Conservation (phyloP, 2,888 invertebrate genomes). For the Drosophila kokeensis region DNA sequence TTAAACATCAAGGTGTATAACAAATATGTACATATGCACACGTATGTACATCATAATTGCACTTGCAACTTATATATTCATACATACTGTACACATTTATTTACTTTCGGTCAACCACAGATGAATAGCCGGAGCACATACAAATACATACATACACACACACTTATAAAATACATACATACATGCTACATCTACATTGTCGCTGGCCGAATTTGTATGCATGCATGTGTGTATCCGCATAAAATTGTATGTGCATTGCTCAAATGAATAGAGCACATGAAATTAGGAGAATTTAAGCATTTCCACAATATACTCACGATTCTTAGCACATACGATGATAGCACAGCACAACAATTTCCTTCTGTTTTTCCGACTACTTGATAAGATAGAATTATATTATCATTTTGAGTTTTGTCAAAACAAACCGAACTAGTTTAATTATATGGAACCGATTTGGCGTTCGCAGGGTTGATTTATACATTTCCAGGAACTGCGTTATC, state of each 20-base stretch:
- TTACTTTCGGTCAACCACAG: slow-evolving; percentile 6
- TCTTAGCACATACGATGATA: slow-evolving; percentile 16
- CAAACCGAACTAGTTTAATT: slow-evolving; percentile 44
- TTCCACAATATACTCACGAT: slow-evolving; percentile 30
- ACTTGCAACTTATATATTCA: neutral
- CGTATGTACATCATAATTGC: neutral
- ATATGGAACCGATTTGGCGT: slow-evolving; percentile 23
- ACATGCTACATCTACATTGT: slow-evolving; percentile 3
- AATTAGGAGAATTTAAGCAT: too few relatives aligned
- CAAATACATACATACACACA: slow-evolving; percentile 2
- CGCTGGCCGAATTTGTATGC: slow-evolving; percentile 4
- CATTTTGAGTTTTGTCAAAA: slow-evolving; percentile 55
- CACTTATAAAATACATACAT: neutral
- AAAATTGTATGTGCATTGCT: slow-evolving; percentile 3
- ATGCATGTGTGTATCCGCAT: slow-evolving; percentile 1
- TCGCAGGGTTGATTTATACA: slow-evolving; percentile 12
- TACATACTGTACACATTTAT: neutral
- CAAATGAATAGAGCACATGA: neutral
- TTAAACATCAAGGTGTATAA: neutral
- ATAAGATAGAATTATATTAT: slow-evolving; percentile 54
- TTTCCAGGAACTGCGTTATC: slow-evolving; percentile 19
- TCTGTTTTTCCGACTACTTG: slow-evolving; percentile 33
- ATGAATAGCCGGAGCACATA: slow-evolving; percentile 10
- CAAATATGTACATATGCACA: neutral
- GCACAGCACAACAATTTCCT: slow-evolving; percentile 22